Evolutionary conservation across 2,888 invertebrate species (phyloP).

Genomic region (Plebejus melissa): DNA sequence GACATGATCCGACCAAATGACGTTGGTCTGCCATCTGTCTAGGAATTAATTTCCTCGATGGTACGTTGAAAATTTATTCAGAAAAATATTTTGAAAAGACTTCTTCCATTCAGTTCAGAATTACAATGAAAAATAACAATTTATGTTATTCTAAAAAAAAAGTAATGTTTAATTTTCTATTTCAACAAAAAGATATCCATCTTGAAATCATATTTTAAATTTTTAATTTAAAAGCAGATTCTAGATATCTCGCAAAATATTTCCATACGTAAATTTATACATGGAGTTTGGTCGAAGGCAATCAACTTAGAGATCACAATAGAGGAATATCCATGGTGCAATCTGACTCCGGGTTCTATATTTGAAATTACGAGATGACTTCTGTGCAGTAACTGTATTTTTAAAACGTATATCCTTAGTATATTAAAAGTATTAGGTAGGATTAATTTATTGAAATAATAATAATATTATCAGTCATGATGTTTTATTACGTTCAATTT

Average conservation of each 20-base stretch:
- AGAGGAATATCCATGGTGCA: neutral
- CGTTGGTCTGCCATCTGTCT: too few species aligned
- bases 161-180: neutral
- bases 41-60: neutral
- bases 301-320: slow-evolving; percentile 23
- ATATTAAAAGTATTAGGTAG: too few species aligned
- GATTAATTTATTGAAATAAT: too few species aligned
- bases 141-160: neutral
- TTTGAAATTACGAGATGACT: neutral
- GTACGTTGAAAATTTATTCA: neutral
- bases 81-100: neutral
- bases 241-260: neutral
- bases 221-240: neutral
- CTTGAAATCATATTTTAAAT: neutral
- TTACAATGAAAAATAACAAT: neutral
- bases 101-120: neutral
- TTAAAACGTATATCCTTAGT: too few species aligned
- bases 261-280: slow-evolving; percentile 20
- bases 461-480: too few species aligned
- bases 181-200: neutral
- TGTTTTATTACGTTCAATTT: too few species aligned
- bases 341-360: neutral
- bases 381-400: neutral
- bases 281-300: slow-evolving; percentile 10
- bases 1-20: too few species aligned